These are phyloP conservation scores for Aplodontia rufa DNA, from an alignment of 2,113 vertebrate genomes.

Conservation along the genomic window DNA sequence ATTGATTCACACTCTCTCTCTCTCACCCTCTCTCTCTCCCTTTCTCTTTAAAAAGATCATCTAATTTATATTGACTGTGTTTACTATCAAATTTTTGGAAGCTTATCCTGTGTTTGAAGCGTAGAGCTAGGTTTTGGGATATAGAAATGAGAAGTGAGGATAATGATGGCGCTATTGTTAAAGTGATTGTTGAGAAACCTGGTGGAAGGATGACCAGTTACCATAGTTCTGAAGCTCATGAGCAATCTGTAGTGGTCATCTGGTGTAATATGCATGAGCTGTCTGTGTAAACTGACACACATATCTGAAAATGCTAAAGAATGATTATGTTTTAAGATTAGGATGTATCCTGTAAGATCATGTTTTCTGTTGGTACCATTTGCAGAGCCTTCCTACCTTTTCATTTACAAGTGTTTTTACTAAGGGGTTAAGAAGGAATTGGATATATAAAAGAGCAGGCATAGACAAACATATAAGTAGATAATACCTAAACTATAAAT, in stretches of 20 bases:
- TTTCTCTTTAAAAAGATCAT: no score
- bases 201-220: not conserved
- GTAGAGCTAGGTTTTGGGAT: not conserved
- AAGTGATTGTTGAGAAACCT: constrained; percentile 8
- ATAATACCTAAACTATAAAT: not conserved
- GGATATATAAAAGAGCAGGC: not conserved
- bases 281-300: not conserved
- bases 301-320: not conserved
- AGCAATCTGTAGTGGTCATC: not conserved
- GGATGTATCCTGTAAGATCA: not conserved
- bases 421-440: not conserved
- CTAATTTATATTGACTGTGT: not conserved
- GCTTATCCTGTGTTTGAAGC: not conserved
- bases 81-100: constrained; percentile 25
- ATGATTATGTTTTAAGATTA: not conserved
- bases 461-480: not conserved
- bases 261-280: not conserved
- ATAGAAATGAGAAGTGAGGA: not conserved
- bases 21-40: no score
- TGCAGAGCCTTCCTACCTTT: not conserved
- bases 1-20: no score
- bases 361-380: constrained; percentile 3
- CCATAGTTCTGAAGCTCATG: not conserved
- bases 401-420: not conserved
- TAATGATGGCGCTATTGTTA: not conserved